phyloP scores from a whole-genome alignment of 1,140 invertebrate species.

The Eurosta solidaginis region DNA sequence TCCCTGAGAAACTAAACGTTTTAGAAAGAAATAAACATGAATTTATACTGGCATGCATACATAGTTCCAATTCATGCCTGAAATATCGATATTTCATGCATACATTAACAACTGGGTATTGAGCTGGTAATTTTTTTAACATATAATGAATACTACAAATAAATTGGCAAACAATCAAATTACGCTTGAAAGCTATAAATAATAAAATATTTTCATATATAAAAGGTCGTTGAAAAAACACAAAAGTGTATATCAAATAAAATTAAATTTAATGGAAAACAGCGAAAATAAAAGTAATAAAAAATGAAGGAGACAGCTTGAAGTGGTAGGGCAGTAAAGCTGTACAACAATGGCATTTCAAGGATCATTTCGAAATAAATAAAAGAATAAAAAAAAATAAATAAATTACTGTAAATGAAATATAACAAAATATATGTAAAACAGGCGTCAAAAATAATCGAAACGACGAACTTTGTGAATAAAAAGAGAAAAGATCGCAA shows the following conservation, averaged over 20 bases:
- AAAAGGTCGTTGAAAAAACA: background rate
- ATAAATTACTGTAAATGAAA: background rate
- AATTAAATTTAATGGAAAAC: background rate
- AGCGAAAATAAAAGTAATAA: background rate
- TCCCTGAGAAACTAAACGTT: too few species aligned
- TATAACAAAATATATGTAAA: background rate
- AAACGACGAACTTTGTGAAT: background rate
- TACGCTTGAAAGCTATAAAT: background rate
- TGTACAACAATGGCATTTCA: background rate
- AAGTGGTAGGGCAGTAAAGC: background rate
- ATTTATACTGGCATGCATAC: too few species aligned
- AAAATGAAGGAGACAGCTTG: background rate
- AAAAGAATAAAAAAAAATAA: background rate
- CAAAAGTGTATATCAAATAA: background rate
- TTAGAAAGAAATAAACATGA: too few species aligned
- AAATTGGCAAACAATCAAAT: background rate
- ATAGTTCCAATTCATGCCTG: too few species aligned
- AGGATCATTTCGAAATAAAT: background rate
- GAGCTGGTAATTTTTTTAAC: too few species aligned
- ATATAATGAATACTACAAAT: too few species aligned
- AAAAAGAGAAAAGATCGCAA: slow-evolving; percentile 6
- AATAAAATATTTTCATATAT: background rate
- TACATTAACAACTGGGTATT: too few species aligned
- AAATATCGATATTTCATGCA: too few species aligned
- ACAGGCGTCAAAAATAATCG: background rate